These are phyloP conservation scores for Pygocentrus nattereri DNA, from an alignment of 2,797 vertebrate genomes.

Conservation along the genomic window DNA sequence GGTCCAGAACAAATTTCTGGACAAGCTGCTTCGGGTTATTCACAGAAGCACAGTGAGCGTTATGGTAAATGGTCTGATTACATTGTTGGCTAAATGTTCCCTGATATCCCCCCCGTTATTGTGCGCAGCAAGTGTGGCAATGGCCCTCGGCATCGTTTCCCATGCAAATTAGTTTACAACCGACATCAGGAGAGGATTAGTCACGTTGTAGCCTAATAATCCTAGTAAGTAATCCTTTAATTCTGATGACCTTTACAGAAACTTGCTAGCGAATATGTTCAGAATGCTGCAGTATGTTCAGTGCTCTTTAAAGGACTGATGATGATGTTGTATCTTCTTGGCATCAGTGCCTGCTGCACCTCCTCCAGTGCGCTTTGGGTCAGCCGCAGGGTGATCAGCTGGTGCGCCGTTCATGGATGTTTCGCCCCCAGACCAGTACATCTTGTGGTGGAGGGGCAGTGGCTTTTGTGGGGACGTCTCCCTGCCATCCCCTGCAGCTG, in stretches of 20 bases:
- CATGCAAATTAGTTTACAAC: not conserved
- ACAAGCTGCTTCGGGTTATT: constrained; percentile 4
- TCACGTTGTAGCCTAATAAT: not conserved
- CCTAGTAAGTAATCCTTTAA: not conserved
- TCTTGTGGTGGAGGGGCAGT: too few species aligned
- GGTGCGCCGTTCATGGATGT: too few species aligned
- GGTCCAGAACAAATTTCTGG: constrained; percentile 19
- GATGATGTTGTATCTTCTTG: too few species aligned
- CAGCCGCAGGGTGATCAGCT: too few species aligned
- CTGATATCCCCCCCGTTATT: not conserved
- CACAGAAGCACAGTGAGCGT: not conserved
- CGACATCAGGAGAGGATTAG: not conserved
- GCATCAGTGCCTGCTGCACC: too few species aligned
- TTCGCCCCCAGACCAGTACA: too few species aligned
- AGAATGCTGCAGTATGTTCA: too few species aligned
- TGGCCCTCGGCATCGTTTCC: not conserved
- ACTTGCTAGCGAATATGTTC: not conserved
- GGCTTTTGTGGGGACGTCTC: too few species aligned
- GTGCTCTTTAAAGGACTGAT: too few species aligned
- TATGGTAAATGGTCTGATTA: constrained; percentile 20
- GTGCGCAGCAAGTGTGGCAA: not conserved
- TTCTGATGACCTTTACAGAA: not conserved
- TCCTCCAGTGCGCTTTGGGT: too few species aligned
- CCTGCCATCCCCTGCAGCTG: too few species aligned
- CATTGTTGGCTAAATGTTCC: not conserved